Conservation (phyloP, 2,797 vertebrate genomes). For the Sebastes glaucus region DNA sequence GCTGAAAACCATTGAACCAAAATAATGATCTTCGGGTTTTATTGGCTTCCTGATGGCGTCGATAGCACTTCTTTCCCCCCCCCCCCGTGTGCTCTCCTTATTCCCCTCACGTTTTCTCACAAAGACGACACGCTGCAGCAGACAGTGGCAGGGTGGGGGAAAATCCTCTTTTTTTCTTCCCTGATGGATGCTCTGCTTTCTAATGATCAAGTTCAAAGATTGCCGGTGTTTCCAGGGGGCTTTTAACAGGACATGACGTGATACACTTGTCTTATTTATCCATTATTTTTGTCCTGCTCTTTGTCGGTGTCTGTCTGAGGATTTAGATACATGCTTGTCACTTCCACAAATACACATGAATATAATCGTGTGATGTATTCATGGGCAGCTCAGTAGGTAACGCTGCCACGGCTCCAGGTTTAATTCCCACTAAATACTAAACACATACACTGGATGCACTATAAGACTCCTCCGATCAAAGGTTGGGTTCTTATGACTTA, state of each 20-base stretch:
- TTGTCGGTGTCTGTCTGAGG: not conserved
- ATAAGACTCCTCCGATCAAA: not conserved
- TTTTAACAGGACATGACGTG: constrained; percentile 16
- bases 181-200: constrained; percentile 11
- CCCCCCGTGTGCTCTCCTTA: not conserved
- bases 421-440: not conserved
- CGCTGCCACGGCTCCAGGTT: not conserved
- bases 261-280: not conserved
- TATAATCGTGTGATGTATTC: not conserved
- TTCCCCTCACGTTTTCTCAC: constrained; percentile 26
- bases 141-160: not conserved
- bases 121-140: constrained; percentile 5
- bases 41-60: constrained; percentile 21
- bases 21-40: constrained; percentile 25
- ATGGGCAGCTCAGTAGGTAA: not conserved
- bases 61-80: constrained; percentile 2
- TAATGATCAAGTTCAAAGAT: constrained; percentile 32
- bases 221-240: not conserved
- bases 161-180: not conserved
- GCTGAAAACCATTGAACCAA: constrained; percentile 19
- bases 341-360: not conserved
- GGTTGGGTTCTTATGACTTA: not conserved
- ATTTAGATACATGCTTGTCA: not conserved
- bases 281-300: not conserved
- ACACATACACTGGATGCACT: not conserved